Evolutionary conservation across 2,888 invertebrate species (phyloP).

Genomic region (Tenodera sinensis): DNA sequence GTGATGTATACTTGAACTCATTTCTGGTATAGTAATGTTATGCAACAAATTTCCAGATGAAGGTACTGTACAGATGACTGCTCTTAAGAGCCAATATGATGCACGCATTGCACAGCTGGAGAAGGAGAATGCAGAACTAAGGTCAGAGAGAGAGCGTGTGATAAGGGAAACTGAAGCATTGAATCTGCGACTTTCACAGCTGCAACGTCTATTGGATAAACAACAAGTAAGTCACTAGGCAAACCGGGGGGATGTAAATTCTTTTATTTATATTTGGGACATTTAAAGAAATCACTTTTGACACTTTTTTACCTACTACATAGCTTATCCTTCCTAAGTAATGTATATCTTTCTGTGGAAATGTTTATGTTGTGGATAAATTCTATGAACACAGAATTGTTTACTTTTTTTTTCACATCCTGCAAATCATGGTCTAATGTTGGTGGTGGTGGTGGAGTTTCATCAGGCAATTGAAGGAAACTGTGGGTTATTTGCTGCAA

Average conservation of each 20-base stretch:
- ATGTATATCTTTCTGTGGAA: too few species aligned
- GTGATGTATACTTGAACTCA: too few species aligned
- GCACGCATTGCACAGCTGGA: constrained; percentile 65
- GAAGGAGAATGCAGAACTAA: constrained; percentile 66
- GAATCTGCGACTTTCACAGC: constrained; percentile 63
- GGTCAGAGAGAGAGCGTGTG: constrained; percentile 54
- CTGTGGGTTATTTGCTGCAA: too few species aligned
- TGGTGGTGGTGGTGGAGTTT: too few species aligned
- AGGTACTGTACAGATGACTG: background rate
- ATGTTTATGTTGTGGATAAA: too few species aligned
- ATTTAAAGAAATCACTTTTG: too few species aligned
- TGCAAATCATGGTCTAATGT: too few species aligned
- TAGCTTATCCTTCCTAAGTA: too few species aligned
- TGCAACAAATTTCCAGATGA: background rate
- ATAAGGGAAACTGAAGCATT: constrained; percentile 65
- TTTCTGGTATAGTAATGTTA: background rate
- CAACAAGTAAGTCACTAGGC: constrained; percentile 45
- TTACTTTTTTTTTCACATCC: too few species aligned
- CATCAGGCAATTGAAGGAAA: too few species aligned
- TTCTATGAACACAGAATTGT: too few species aligned
- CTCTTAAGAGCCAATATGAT: constrained; percentile 67
- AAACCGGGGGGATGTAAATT: background rate
- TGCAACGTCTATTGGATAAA: constrained; percentile 62
- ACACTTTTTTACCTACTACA: too few species aligned
- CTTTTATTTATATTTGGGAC: background rate